Evolutionary conservation across 2,113 vertebrate species (phyloP).

Genomic region (Carlito syrichta): DNA sequence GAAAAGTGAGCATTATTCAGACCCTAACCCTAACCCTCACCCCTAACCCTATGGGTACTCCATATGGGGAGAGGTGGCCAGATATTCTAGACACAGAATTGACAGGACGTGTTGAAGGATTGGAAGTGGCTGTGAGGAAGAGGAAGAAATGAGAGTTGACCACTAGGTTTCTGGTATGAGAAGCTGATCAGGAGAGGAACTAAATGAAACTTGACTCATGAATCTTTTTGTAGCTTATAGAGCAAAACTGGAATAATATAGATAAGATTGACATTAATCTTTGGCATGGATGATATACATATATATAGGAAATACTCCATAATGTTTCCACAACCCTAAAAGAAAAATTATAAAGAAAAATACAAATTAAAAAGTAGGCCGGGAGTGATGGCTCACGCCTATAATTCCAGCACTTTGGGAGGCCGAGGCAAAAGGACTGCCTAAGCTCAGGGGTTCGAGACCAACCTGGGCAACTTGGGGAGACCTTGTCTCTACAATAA

Average conservation of each 20-base stretch:
- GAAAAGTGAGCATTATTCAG: background rate
- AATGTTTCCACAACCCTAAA: background rate
- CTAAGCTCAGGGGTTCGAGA: too few relatives aligned
- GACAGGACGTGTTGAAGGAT: background rate
- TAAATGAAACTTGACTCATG: background rate
- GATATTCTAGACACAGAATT: background rate
- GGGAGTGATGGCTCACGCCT: too few relatives aligned
- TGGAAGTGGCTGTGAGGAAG: background rate
- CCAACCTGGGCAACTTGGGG: too few relatives aligned
- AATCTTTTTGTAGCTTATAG: background rate
- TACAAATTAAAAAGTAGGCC: background rate
- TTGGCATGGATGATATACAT: background rate
- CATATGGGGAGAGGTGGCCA: accelerated
- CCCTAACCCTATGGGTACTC: too few relatives aligned
- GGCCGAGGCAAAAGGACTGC: too few relatives aligned
- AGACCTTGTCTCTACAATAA: too few relatives aligned
- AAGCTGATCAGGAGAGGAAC: background rate
- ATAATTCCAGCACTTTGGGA: too few relatives aligned
- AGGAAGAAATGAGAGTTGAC: background rate
- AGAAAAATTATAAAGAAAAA: background rate
- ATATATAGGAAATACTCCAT: background rate
- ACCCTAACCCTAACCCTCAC: too few relatives aligned
- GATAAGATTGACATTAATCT: background rate
- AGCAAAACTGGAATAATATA: background rate
- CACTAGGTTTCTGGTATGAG: background rate